Base-by-base conservation (phyloP, 2,888 invertebrate genomes). In the Lepidocyrtinus sp. region DNA sequence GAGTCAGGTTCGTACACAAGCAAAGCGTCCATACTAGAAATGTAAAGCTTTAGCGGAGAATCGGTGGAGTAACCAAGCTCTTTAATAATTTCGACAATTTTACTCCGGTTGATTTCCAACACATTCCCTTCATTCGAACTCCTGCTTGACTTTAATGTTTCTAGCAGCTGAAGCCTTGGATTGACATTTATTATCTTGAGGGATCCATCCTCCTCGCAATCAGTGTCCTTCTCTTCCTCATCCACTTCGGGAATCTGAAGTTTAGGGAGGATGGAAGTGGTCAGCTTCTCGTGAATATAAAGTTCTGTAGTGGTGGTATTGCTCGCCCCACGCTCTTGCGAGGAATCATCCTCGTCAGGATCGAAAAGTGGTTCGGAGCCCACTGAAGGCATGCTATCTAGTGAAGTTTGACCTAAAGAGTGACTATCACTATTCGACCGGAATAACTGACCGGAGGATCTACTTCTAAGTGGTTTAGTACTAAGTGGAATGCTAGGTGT, bases 1-100 rank as follows among this genome's bases (percentile, higher is more conserved):
- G 70, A 55, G 17, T 69, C 79, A 17, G 83, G 81, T 45, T 84
- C 82, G 82, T 83, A 84, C 19, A 85, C 82, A 84, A 86, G 85
- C 85, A 86, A 86, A 85, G 86, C 86, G 75, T 86, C 85, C 81
- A 85, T 78, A 73, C 86, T 85, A 63, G 84, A 85, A 79, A 86
- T 85, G 62, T 85, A 86, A 21, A 85, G 82, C 67, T 83, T 81
- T 64, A 85, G 61, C 7, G 85, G 82, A 17, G 84, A 81, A 17
- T 82, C 83, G 15, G 82, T 84, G 9, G 82, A 82, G 79, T 85
- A 86, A 26, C 86, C 85, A 27, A 86, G 72, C 46, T 85, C 83
- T 22, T 77, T 71, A 25, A 86, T 78, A 7, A 82, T 83, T 24
- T 74, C 81, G 15, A 73, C 26, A n/a, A 83, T 24, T 62, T 81